Conservation (phyloP, 1,140 invertebrate species). For the Delia radicum region DNA sequence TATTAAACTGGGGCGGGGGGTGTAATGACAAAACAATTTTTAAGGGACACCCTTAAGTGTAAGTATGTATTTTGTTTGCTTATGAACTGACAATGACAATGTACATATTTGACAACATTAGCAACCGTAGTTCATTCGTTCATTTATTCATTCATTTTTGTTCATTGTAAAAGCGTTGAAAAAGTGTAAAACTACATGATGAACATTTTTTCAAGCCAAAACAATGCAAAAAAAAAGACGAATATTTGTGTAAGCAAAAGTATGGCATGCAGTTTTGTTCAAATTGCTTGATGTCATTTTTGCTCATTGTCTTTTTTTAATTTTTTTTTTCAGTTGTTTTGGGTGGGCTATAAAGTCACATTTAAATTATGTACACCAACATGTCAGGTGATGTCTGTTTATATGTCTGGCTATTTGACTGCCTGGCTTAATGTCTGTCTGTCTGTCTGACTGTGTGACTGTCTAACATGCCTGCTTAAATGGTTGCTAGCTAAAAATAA, state of each 20-base stretch:
- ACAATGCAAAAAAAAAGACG: not conserved
- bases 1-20: no score
- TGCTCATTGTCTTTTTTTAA: not conserved
- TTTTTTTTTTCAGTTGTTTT: not conserved
- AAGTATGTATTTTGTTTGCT: not conserved
- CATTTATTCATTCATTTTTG: not conserved
- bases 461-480: no score
- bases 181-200: not conserved
- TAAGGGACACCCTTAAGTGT: no score
- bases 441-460: no score
- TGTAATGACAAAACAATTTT: no score
- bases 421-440: no score
- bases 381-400: not conserved
- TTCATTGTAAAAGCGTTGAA: no score
- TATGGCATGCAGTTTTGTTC: not conserved
- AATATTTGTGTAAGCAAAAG: not conserved
- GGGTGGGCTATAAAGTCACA: not conserved
- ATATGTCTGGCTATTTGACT: not conserved
- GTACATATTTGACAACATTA: not conserved
- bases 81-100: not conserved
- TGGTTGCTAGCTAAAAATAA: not conserved
- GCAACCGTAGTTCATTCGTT: not conserved
- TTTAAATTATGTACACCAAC: not conserved
- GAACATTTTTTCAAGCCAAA: not conserved
- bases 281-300: not conserved